Conservation (phyloP, 2,888 invertebrate genomes). For the Folsomia candida region DNA sequence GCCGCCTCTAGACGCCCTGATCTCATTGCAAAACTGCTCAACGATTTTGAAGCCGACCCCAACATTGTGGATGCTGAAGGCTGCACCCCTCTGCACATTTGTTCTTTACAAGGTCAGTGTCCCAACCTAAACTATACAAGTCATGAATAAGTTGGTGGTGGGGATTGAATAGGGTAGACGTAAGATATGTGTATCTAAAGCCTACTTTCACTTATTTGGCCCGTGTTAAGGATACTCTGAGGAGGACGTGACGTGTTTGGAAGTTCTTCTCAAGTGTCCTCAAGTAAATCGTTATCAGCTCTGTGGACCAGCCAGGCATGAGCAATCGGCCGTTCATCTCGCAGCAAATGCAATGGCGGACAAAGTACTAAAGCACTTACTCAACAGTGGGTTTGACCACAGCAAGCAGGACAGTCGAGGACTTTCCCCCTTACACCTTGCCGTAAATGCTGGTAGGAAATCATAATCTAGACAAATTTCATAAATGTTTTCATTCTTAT, state of each 20-base stretch:
- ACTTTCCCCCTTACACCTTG: conserved; percentile 29
- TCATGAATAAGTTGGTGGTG: too few species aligned
- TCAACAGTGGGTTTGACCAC: conserved; percentile 34
- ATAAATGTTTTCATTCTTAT: background rate
- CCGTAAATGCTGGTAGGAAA: conserved; percentile 27
- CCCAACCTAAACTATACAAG: too few species aligned
- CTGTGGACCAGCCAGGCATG: conserved; percentile 24
- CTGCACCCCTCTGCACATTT: conserved; percentile 33
- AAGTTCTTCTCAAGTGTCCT: conserved; percentile 20
- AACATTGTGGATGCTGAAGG: conserved; percentile 39
- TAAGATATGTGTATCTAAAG: too few species aligned
- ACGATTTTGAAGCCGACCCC: conserved; percentile 29
- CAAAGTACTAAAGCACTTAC: conserved; percentile 27
- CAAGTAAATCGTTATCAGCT: conserved; percentile 25
- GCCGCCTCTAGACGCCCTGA: conserved; percentile 25
- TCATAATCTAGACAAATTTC: background rate
- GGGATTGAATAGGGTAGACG: too few species aligned
- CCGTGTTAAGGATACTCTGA: conserved; percentile 38
- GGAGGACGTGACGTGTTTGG: conserved; percentile 28
- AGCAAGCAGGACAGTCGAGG: conserved; percentile 28
- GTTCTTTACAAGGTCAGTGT: conserved; percentile 5
- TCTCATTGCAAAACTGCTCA: conserved; percentile 19
- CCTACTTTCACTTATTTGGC: too few species aligned
- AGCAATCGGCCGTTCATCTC: conserved; percentile 34
- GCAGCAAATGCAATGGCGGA: conserved; percentile 28